Base-by-base conservation (phyloP, 2,888 invertebrate species). In the Nephrotoma appendiculata region DNA sequence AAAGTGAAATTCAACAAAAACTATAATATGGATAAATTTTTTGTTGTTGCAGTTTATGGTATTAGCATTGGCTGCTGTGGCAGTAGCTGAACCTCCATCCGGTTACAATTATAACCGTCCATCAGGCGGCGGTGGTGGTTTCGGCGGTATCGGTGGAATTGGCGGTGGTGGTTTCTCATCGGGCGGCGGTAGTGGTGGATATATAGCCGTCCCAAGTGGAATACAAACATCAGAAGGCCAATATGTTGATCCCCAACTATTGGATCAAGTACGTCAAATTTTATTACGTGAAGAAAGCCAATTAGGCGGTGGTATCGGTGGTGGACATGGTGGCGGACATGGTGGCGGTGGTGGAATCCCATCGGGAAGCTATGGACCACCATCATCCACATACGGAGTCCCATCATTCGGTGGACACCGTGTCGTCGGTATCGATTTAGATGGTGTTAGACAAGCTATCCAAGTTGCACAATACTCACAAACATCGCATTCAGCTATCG, bases 391-490 rank as follows among this genome's bases (percentile, higher is more conserved):
- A 88, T 95, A 95, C 91, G 95, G 95, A 88, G 95, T 93, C 88
- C 95, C 92, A 90, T 92, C 91, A 90, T 45, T 45, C 83, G 88
- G 88, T 87, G 89, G 88, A 86, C 92, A 93, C 88, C 94, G 95
- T 89, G 96, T 97, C 87, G 96, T 96, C 89, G 97, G 96, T 88
- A 95, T 97, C 92, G 95, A 96, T 92, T 94, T 97, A 88, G 97
- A 96, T 89, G 96, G 96, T 88, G 95, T 96, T 90, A 95, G 96
- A 90, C 96, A 96, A 89, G 96, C 96, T 89, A 95, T 97, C 92
- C 96, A 97, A 91, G 96, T 97, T 88, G 97, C 97, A 83, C 96
- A 97, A 90, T 96, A 95, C 93, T 94, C 95, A 89, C 96, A 96
- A 92, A 92, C 92, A 91, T 92, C 93, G 89, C 93, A 93, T 87